Evolutionary conservation across 64 coral and sea anemone genomes (phyloP).

Genomic region (Cladopsammia gracilis): DNA sequence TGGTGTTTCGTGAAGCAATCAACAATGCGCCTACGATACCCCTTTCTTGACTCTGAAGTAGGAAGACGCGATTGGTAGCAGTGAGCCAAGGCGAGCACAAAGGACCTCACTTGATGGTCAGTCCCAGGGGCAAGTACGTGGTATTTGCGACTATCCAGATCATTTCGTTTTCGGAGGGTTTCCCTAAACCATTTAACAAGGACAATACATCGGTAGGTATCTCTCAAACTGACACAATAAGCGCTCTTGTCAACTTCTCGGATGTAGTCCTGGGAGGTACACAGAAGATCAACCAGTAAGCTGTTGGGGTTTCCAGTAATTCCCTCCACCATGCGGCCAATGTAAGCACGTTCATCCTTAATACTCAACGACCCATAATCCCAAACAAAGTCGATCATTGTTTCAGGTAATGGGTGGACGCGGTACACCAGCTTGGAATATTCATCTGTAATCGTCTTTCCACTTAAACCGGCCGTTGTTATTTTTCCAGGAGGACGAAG

Average conservation of each 20-base stretch:
- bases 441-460: conserved; percentile 78
- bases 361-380: conserved; percentile 86
- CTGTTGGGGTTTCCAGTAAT: conserved; percentile 21
- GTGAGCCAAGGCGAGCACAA: conserved; percentile 87
- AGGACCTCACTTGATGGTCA: background rate
- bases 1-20: background rate
- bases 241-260: conserved; percentile 70
- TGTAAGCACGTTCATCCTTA: conserved; percentile 86
- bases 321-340: conserved; percentile 87
- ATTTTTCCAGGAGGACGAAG: conserved; percentile 76
- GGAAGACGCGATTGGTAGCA: conserved; percentile 83
- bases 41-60: conserved; percentile 30
- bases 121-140: background rate
- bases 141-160: background rate
- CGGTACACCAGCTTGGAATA: conserved; percentile 91
- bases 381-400: conserved; percentile 99
- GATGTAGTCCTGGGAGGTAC: conserved; percentile 77
- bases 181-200: conserved; percentile 82
- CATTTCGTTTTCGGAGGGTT: conserved; percentile 13
- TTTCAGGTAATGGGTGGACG: conserved; percentile 93
- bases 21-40: conserved; percentile 53
- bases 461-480: conserved; percentile 85
- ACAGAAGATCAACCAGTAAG: conserved; percentile 70
- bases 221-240: conserved; percentile 95
- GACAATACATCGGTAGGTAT: conserved; percentile 80